These are phyloP conservation scores for Lepidocolaptes lacrymiger DNA, from an alignment of 2,797 vertebrate species.

Conservation along the genomic window DNA sequence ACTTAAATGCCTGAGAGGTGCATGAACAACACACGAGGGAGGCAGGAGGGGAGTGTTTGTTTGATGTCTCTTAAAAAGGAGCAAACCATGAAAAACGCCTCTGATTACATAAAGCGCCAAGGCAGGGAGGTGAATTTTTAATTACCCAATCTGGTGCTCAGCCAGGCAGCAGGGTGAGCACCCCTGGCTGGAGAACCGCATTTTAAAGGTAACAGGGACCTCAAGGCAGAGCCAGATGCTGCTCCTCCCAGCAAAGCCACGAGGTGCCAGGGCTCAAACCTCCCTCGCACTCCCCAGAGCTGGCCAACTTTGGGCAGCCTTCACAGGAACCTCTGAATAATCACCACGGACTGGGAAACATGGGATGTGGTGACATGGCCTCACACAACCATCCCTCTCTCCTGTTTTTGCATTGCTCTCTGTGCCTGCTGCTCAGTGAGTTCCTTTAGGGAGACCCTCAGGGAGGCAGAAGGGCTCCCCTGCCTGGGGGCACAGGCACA, in stretches of 20 bases:
- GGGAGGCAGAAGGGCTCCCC: not conserved
- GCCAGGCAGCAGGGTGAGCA: not conserved
- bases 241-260: not conserved
- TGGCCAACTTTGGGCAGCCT: fast-evolving
- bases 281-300: not conserved
- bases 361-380: fast-evolving
- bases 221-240: fast-evolving
- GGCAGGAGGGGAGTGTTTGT: fast-evolving
- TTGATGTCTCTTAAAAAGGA: not conserved
- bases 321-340: not conserved
- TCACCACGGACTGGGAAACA: fast-evolving
- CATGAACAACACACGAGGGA: fast-evolving
- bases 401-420: not conserved
- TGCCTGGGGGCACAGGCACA: not conserved
- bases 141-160: not conserved
- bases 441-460: not conserved
- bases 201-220: not conserved
- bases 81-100: not conserved
- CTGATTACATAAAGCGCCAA: fast-evolving
- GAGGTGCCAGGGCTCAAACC: not conserved
- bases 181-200: not conserved
- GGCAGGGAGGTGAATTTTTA: not conserved
- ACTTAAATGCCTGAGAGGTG: fast-evolving
- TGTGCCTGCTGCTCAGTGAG: not conserved
- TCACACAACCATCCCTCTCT: fast-evolving